Percentiles rank a stretch among this genome's conserved stretches.
These are phyloP conservation scores for Neogale vison DNA, from an alignment of 2,113 vertebrate species.

Conservation along the genomic window DNA sequence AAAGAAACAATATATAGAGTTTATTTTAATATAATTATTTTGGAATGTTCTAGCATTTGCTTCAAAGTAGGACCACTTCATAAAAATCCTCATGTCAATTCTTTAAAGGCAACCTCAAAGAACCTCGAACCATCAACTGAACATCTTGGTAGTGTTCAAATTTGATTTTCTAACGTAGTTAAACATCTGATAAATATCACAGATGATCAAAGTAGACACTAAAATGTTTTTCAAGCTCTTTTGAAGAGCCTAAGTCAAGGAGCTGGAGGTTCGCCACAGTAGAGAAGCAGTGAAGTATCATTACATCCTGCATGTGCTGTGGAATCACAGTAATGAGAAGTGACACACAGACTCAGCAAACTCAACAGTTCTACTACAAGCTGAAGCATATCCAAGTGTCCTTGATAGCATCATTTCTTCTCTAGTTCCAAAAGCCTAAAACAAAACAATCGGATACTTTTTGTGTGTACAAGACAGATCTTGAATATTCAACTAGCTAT, in stretches of 20 bases:
- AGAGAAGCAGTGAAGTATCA: background rate
- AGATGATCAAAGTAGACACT: background rate
- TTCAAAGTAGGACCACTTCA: conserved; percentile 2
- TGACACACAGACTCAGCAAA: background rate
- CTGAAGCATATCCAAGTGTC: background rate
- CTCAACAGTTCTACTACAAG: background rate
- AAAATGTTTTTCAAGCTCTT: conserved; percentile 30
- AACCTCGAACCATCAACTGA: background rate
- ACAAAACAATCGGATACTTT: background rate
- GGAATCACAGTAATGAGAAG: background rate
- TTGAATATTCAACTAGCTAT: conserved; percentile 11
- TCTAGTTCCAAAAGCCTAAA: conserved; percentile 4
- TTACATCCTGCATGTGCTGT: background rate
- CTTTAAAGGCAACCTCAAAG: conserved; percentile 14
- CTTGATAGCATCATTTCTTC: background rate
- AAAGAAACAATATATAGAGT: background rate
- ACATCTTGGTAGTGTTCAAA: background rate
- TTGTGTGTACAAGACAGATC: background rate
- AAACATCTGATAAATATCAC: background rate
- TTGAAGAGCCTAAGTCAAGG: background rate
- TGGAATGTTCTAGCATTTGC: background rate
- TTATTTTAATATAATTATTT: conserved; percentile 18
- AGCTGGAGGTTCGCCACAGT: background rate
- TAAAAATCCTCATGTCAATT: conserved; percentile 30
- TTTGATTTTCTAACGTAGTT: background rate